phyloP scores from a whole-genome alignment of 2,113 vertebrate genomes.

The Sorex araneus region DNA sequence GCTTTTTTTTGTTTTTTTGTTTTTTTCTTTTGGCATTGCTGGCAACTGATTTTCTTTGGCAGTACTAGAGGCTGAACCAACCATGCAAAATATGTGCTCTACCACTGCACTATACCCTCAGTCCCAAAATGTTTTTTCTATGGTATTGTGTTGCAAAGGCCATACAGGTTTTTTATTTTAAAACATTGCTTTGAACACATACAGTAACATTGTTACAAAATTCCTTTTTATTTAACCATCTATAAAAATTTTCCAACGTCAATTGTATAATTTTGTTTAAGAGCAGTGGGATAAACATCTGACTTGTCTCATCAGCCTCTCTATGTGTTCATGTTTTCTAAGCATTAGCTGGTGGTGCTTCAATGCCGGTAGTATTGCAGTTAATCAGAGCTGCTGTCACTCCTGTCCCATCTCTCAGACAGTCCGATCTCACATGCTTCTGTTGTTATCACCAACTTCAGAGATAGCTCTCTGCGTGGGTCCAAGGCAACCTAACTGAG shows the following conservation, averaged over 20 bases:
- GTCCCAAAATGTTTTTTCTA: background rate
- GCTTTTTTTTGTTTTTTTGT: no score
- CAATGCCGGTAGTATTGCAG: background rate
- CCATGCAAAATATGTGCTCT: no score
- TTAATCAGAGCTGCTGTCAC: background rate
- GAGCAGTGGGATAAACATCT: background rate
- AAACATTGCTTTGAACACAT: slow-evolving; percentile 42
- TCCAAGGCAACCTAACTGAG: background rate
- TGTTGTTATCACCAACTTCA: background rate
- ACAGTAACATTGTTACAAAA: background rate
- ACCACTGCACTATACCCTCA: no score
- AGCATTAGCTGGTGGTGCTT: background rate
- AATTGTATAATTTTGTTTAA: slow-evolving; percentile 20
- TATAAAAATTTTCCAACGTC: background rate
- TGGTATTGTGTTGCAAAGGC: background rate
- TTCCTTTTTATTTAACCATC: background rate
- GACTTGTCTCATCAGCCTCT: background rate
- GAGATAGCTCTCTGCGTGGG: background rate
- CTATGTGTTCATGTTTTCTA: background rate
- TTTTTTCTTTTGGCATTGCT: no score
- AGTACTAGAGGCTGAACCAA: no score
- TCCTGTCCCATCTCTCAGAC: background rate
- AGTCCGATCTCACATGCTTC: background rate
- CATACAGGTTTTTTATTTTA: background rate
- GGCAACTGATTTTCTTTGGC: no score